Evolutionary conservation across 2,888 invertebrate species (phyloP).

Genomic region (Sepioteuthis lessoniana): DNA sequence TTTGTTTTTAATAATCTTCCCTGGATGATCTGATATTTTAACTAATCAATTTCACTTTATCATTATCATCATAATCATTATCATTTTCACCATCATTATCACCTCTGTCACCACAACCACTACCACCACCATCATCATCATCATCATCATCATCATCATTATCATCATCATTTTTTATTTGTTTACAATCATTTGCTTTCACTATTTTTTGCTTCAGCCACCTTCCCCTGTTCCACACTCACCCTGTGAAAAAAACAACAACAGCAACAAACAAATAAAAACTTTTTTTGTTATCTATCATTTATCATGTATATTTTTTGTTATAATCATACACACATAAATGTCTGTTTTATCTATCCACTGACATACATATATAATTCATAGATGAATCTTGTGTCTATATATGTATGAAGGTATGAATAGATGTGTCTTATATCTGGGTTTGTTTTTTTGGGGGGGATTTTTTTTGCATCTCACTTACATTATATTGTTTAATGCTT

Average conservation of each 20-base stretch:
- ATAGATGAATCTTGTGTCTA: neutral
- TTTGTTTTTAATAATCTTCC: neutral
- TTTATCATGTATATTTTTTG: conserved; percentile 17
- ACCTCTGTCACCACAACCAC: too few relatives aligned
- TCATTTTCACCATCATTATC: neutral
- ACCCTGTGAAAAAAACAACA: neutral
- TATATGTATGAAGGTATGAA: too few relatives aligned
- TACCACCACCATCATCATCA: neutral
- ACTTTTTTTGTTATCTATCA: neutral
- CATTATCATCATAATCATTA: too few relatives aligned
- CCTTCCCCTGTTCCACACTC: neutral
- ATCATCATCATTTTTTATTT: neutral
- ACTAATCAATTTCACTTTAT: neutral
- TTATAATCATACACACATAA: neutral
- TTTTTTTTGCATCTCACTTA: neutral
- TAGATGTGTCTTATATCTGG: neutral
- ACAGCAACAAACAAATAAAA: neutral
- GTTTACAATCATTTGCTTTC: neutral
- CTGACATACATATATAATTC: neutral
- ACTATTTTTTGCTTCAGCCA: neutral
- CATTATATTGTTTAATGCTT: conserved; percentile 23
- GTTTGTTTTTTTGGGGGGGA: too few relatives aligned
- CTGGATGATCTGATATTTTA: neutral
- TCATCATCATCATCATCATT: neutral
- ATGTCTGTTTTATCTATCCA: neutral